These are phyloP conservation scores for Micropterix aruncella DNA, from an alignment of 2,888 invertebrate genomes.

Conservation along the genomic window DNA sequence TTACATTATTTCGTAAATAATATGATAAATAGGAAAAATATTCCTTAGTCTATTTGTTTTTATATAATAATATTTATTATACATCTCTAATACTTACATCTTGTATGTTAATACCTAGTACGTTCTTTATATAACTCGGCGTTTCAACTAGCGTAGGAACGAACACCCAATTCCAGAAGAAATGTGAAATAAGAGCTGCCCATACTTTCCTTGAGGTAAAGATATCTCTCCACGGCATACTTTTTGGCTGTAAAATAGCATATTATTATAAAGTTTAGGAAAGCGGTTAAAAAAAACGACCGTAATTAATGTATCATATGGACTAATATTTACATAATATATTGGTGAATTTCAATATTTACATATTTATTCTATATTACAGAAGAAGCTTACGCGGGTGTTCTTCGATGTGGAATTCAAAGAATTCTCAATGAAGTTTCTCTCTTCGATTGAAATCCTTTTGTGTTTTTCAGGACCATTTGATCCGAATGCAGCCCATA, in stretches of 20 bases:
- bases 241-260: no score
- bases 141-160: constrained; percentile 45
- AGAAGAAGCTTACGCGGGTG: constrained; percentile 20
- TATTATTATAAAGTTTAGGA: no score
- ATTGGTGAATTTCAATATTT: no score
- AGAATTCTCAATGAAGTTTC: constrained; percentile 52
- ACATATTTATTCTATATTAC: no score
- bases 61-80: no score
- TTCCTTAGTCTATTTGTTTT: no score
- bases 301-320: no score
- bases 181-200: constrained; percentile 36
- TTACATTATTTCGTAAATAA: no score
- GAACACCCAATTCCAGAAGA: constrained; percentile 43
- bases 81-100: constrained; percentile 28
- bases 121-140: constrained; percentile 38
- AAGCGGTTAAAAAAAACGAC: no score
- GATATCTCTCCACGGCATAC: constrained; percentile 43
- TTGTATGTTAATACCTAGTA: constrained; percentile 33
- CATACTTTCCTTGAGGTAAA: constrained; percentile 41
- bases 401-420: constrained; percentile 29
- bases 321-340: no score
- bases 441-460: constrained; percentile 48
- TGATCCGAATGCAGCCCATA: constrained; percentile 43
- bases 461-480: constrained; percentile 52
- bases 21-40: no score